Conservation (phyloP, 2,888 invertebrate genomes). For the Nymphalis urticae region DNA sequence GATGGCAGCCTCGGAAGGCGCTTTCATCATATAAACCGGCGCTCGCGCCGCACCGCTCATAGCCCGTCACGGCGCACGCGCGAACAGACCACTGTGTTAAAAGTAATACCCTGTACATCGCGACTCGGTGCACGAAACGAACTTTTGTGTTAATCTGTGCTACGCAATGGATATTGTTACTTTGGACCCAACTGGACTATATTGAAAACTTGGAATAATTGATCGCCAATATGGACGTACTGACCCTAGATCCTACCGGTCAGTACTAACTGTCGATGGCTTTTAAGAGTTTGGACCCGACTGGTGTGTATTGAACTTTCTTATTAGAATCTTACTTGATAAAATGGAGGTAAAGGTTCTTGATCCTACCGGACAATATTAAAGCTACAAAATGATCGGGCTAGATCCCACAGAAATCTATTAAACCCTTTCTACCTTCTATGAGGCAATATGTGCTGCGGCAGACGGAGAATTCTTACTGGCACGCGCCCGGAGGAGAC, state of each 20-base stretch:
- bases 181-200: slow-evolving; percentile 76
- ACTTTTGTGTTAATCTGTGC: slow-evolving; percentile 66
- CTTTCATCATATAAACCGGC: slow-evolving; percentile 70
- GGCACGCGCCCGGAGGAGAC: slow-evolving; percentile 74
- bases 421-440: slow-evolving; percentile 46
- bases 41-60: slow-evolving; percentile 60
- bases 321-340: slow-evolving; percentile 49
- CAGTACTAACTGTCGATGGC: slow-evolving; percentile 54
- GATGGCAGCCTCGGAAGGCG: slow-evolving; percentile 58
- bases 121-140: slow-evolving; percentile 57
- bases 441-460: slow-evolving; percentile 75
- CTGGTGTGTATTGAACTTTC: slow-evolving; percentile 53
- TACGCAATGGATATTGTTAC: slow-evolving; percentile 70
- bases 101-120: slow-evolving; percentile 42
- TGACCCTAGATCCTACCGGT: slow-evolving; percentile 71
- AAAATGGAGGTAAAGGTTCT: slow-evolving; percentile 59
- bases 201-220: slow-evolving; percentile 48
- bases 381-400: slow-evolving; percentile 61
- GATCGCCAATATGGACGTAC: slow-evolving; percentile 57
- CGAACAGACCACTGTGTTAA: slow-evolving; percentile 56
- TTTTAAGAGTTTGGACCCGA: slow-evolving; percentile 54
- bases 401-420: slow-evolving; percentile 76
- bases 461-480: slow-evolving; percentile 68
- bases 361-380: slow-evolving; percentile 73
- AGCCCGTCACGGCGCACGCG: slow-evolving; percentile 64